These are phyloP conservation scores for Phthorimaea operculella DNA, from an alignment of 1,140 invertebrate genomes.

Conservation along the genomic window DNA sequence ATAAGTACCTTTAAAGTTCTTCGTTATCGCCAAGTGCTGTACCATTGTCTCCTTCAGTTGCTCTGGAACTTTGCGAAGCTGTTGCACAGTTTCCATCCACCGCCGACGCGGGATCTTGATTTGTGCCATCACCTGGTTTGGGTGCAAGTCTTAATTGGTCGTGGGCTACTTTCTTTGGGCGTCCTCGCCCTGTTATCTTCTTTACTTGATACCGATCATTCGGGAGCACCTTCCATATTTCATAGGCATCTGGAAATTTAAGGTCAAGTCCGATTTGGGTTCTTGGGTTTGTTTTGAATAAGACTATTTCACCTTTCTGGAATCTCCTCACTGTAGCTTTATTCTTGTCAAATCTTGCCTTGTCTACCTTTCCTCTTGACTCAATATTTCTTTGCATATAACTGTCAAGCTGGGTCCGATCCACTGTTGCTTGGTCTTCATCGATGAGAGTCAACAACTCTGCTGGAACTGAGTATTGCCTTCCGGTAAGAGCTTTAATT, in stretches of 20 bases:
- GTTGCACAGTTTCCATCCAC: no score
- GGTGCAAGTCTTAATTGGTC: conserved; percentile 7
- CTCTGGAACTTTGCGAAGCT: no score
- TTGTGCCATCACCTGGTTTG: no score
- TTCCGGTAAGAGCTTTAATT: conserved; percentile 5
- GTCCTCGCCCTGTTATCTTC: conserved; percentile 4
- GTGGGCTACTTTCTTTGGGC: conserved; percentile 9
- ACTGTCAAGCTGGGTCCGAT: background rate
- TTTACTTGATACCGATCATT: conserved; percentile 7
- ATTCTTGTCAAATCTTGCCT: conserved; percentile 7
- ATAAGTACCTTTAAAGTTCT: background rate
- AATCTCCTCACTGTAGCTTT: conserved; percentile 5
- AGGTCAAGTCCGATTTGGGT: conserved; percentile 7
- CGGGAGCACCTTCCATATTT: conserved; percentile 8
- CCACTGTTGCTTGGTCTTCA: conserved; percentile 2
- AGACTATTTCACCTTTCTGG: conserved; percentile 9
- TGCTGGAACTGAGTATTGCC: conserved; percentile 1
- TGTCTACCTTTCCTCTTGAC: background rate
- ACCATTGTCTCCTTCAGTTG: no score
- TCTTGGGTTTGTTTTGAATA: conserved; percentile 8
- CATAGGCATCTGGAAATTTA: conserved; percentile 9
- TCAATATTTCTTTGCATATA: conserved; percentile 2
- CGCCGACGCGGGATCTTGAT: no score
- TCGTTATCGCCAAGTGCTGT: no score
- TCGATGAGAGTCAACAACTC: conserved; percentile 1